Conservation (phyloP, 37 sponge, comb jelly and placozoan genomes). For the Spongia lamella region DNA sequence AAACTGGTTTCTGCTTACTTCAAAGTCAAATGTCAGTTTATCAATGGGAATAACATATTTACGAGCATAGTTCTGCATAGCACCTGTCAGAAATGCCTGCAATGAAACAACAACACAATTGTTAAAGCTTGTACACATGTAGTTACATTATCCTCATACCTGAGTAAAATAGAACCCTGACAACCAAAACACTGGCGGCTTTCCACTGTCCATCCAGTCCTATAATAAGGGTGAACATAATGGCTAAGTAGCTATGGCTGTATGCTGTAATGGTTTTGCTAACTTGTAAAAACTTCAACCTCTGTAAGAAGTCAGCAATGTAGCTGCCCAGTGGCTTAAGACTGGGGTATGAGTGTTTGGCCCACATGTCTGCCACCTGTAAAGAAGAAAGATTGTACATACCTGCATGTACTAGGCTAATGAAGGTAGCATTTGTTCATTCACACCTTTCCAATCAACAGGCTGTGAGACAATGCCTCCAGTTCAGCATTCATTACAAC, state of each 20-base stretch:
- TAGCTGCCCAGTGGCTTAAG: conserved; percentile 98
- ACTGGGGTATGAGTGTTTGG: conserved; percentile 94
- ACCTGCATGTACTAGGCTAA: too few relatives aligned
- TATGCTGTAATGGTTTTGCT: background rate
- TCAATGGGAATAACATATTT: conserved; percentile 97
- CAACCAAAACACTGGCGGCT: conserved; percentile 97
- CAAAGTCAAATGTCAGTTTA: conserved; percentile 87
- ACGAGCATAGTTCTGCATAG: conserved; percentile 97
- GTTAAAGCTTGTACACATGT: too few relatives aligned
- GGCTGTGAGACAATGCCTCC: conserved; percentile 77
- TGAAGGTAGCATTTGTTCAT: too few relatives aligned
- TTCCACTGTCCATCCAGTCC: conserved; percentile 91
- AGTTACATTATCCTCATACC: conserved; percentile 50
- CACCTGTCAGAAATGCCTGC: conserved; percentile 98
- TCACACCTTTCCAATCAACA: conserved; percentile 91
- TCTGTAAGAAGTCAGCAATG: conserved; percentile 82
- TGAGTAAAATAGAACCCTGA: conserved; percentile 99
- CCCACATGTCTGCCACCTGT: conserved; percentile 89
- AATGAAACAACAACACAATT: too few relatives aligned
- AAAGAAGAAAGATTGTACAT: background rate
- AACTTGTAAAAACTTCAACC: conserved; percentile 89
- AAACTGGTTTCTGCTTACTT: too few relatives aligned
- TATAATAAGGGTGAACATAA: conserved; percentile 33
- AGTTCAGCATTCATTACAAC: conserved; percentile 96
- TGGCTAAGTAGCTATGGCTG: background rate